phyloP scores from a whole-genome alignment of 64 coral and sea anemone genomes.

The Dendronephthya gigantea region DNA sequence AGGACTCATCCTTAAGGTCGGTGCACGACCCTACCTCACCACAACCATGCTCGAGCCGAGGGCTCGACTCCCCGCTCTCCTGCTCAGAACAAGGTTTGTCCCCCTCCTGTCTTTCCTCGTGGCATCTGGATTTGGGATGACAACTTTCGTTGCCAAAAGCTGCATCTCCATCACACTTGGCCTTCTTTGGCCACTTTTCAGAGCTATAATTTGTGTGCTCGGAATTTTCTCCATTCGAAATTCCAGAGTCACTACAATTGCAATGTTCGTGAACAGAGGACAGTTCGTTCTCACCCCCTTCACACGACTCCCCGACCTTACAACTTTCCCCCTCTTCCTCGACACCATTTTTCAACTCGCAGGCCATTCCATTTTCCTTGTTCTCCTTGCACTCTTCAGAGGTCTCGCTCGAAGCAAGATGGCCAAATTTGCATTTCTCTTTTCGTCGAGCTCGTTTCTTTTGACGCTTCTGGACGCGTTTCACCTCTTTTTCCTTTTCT shows the following conservation, averaged over 20 bases:
- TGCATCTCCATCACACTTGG: neutral
- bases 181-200: neutral
- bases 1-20: too few species aligned
- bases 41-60: neutral
- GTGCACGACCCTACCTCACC: neutral
- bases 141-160: neutral
- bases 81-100: neutral
- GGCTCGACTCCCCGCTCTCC: neutral
- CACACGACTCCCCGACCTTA: neutral
- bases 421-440: conserved; percentile 70
- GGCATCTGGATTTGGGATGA: neutral
- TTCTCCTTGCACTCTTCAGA: conserved; percentile 18
- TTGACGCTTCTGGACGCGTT: conserved; percentile 73
- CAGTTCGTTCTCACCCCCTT: neutral
- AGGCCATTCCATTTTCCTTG: conserved; percentile 18
- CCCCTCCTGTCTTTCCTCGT: neutral
- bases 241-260: neutral
- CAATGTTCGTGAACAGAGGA: neutral
- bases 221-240: neutral
- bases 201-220: neutral
- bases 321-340: conserved; percentile 42
- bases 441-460: conserved; percentile 83
- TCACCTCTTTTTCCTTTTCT: conserved; percentile 76
- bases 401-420: neutral
- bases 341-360: conserved; percentile 34